phyloP scores from a whole-genome alignment of 2,797 vertebrate genomes.

The Lindbergichthys nudifrons region DNA sequence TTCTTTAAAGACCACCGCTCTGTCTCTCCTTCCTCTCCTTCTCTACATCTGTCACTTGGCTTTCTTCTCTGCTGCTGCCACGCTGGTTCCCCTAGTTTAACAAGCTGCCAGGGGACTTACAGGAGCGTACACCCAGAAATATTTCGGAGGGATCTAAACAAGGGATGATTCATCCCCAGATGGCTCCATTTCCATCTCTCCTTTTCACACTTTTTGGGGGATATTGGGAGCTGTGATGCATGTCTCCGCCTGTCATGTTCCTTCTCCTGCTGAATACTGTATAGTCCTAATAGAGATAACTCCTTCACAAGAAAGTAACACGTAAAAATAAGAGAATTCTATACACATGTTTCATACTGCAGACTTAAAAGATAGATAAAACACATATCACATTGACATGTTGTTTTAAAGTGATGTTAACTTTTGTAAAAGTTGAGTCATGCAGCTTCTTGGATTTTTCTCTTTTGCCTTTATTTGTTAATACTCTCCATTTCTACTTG shows the following conservation, averaged over 20 bases:
- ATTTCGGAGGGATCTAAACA: slow-evolving; percentile 68
- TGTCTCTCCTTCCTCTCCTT: slow-evolving; percentile 52
- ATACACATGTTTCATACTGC: not conserved
- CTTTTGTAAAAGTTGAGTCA: not conserved
- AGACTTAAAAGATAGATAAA: slow-evolving; percentile 5
- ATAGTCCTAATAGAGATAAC: slow-evolving; percentile 1
- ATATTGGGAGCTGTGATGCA: slow-evolving; percentile 26
- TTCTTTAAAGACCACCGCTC: slow-evolving; percentile 63
- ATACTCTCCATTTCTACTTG: not conserved
- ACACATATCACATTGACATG: not conserved
- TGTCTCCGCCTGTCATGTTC: slow-evolving; percentile 33
- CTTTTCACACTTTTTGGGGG: slow-evolving; percentile 19
- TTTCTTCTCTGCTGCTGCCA: slow-evolving; percentile 51
- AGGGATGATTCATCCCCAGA: slow-evolving; percentile 73
- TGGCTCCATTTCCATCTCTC: slow-evolving; percentile 57
- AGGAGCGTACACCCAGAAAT: slow-evolving; percentile 71
- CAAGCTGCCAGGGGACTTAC: slow-evolving; percentile 76
- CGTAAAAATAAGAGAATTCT: slow-evolving; percentile 3
- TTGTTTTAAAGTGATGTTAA: not conserved
- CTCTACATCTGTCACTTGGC: slow-evolving; percentile 67
- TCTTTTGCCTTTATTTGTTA: not conserved
- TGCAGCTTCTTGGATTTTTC: not conserved
- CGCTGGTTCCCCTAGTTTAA: slow-evolving; percentile 71
- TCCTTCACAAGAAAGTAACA: not conserved
- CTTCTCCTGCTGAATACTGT: slow-evolving; percentile 23